Conservation (phyloP, 1,140 invertebrate genomes). For the Galleria mellonella region DNA sequence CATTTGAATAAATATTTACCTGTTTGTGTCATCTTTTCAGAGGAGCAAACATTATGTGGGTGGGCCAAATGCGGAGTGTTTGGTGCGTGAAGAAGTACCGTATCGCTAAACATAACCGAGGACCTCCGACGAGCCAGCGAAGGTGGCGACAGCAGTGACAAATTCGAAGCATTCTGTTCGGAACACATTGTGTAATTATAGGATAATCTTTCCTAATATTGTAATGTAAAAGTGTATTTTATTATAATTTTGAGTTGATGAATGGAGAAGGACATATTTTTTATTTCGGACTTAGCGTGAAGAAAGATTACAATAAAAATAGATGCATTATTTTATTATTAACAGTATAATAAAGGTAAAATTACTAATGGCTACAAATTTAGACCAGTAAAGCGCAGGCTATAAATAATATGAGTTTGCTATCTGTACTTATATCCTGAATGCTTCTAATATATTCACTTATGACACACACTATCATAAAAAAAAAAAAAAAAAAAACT, state of each 20-base stretch:
- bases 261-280: neutral
- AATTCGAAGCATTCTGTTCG: constrained; percentile 63
- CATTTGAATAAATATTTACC: constrained; percentile 59
- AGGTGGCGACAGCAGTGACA: constrained; percentile 78
- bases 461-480: too few relatives aligned
- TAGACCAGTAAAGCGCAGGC: too few relatives aligned
- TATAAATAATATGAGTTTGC: too few relatives aligned
- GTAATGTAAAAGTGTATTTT: neutral
- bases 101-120: constrained; percentile 92
- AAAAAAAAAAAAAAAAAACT: too few relatives aligned
- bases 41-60: constrained; percentile 83
- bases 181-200: neutral
- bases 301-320: neutral
- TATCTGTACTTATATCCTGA: too few relatives aligned
- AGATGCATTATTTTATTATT: too few relatives aligned
- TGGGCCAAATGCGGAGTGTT: constrained; percentile 58
- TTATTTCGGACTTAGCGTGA: neutral
- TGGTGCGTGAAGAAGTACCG: constrained; percentile 82
- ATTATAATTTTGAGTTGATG: too few relatives aligned
- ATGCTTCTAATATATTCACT: too few relatives aligned
- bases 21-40: constrained; percentile 92
- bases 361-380: too few relatives aligned
- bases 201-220: neutral
- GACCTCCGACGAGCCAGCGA: constrained; percentile 81
- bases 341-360: too few relatives aligned